Evolutionary conservation across 2,888 invertebrate species (phyloP).

Genomic region (Oxyscelio sp.): DNA sequence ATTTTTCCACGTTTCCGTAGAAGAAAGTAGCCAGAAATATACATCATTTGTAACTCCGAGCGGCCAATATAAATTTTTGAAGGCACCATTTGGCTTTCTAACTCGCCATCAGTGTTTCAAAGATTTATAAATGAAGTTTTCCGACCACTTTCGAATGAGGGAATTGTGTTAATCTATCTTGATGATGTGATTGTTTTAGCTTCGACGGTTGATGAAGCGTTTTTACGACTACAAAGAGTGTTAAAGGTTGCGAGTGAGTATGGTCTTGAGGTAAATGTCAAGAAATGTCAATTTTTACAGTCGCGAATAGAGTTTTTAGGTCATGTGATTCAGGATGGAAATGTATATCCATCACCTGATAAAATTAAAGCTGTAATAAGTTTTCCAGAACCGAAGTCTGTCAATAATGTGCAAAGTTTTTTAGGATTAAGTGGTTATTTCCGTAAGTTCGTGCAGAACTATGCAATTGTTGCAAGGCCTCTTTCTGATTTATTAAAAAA

Average conservation of each 20-base stretch:
- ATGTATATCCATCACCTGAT: too few relatives aligned
- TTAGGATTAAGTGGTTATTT: slow-evolving; percentile 53
- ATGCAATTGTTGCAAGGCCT: neutral
- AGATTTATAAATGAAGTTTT: slow-evolving; percentile 1
- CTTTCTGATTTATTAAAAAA: slow-evolving; percentile 17
- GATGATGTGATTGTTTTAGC: slow-evolving; percentile 34
- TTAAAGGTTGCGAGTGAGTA: slow-evolving; percentile 40
- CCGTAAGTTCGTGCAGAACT: slow-evolving; percentile 61
- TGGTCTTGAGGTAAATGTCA: slow-evolving; percentile 10
- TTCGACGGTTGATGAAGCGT: neutral
- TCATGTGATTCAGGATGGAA: too few relatives aligned
- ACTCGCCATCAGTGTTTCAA: slow-evolving; percentile 18
- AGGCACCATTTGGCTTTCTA: slow-evolving; percentile 44
- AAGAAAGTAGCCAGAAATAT: slow-evolving; percentile 40
- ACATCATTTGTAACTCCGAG: slow-evolving; percentile 36
- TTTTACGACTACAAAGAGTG: slow-evolving; percentile 50
- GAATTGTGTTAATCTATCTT: slow-evolving; percentile 19
- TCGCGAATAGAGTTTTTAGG: too few relatives aligned
- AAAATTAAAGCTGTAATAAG: neutral
- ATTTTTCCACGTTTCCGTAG: slow-evolving; percentile 43
- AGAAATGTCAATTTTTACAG: slow-evolving; percentile 7
- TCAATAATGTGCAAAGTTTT: slow-evolving; percentile 1
- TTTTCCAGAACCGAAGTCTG: slow-evolving; percentile 29
- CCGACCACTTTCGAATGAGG: slow-evolving; percentile 2
- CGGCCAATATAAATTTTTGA: slow-evolving; percentile 53